Evolutionary conservation across 2,113 vertebrate genomes (phyloP), one percentile per base, ranked within the genome.

Genomic region (Cyanoramphus novaezelandiae): DNA sequence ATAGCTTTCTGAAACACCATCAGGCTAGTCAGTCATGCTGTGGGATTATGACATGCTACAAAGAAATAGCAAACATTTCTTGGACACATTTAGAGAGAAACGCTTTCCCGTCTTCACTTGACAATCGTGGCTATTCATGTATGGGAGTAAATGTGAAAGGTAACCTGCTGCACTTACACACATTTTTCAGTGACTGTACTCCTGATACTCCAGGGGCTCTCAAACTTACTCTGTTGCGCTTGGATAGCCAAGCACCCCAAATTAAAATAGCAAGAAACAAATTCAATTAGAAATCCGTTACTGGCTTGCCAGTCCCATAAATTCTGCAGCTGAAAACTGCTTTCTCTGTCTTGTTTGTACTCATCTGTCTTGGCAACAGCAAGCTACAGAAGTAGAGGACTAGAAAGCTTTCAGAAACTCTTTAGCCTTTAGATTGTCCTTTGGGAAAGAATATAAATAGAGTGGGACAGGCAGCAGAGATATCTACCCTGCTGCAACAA

Each of bases 91-190:
- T 93, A 91, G 82, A 94, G 93, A 74, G 60, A 64, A 91, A 57
- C 33, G 28, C 33, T 78, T 90, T 71, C 52, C 52, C 85, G 71
- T 39, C 86, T 85, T 74, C 60, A 18, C 94, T 93, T 86, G 88
- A 77, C 77, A 76, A 76, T 60, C 4, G 29, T 78, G 82, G 84
- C 71, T 33, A 18, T 81, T 74, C 81, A 44, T 62, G 70, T 81
- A 63, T 68, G 43, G 90, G 82, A 95, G 81, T 84, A 74, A 82
- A 95, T 62, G 50, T 59, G 68, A 88, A 95, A 91, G 65, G 63
- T 78, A 86, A 70, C 74, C 69, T 75, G 93, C 77, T 86, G 85
- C 41, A 80, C 47, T 80, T 77, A 23, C 55, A 28, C 1, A 0
- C 53, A 65, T 46, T 55, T 55, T 55, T 31, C 69, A 50, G 57